A percentile compares a stretch with the other conserved stretches of the same genome.
Evolutionary conservation across 2,888 invertebrate species (phyloP).

Genomic region (Lamellibrachia columna): DNA sequence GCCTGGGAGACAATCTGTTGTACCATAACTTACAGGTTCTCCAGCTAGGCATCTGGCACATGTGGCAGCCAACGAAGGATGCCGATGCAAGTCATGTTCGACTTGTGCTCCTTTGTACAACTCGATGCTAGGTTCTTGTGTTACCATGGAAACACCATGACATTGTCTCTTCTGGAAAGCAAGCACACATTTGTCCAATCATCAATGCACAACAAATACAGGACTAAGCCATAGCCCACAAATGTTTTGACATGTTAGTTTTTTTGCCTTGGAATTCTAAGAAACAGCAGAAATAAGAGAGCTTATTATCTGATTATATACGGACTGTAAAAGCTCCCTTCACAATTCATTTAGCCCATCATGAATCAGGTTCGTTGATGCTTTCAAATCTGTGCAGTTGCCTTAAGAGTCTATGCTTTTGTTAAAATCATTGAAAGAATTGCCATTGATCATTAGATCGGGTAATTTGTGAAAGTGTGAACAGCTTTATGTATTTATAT

Average conservation of each 20-base stretch:
- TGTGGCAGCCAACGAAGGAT: neutral
- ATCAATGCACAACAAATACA: neutral
- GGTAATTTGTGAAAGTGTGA: neutral
- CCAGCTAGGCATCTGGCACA: neutral
- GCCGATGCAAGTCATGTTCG: neutral
- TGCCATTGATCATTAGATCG: too few relatives aligned
- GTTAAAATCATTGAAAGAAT: too few relatives aligned
- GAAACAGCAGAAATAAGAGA: too few relatives aligned
- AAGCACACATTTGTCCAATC: neutral
- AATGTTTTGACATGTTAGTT: neutral
- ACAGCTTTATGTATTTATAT: too few relatives aligned
- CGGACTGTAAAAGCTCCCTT: too few relatives aligned
- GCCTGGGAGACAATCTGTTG: too few relatives aligned
- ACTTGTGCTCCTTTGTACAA: neutral
- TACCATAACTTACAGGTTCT: neutral
- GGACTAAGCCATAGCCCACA: neutral
- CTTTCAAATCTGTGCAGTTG: too few relatives aligned
- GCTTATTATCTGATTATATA: too few relatives aligned
- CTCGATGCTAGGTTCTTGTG: neutral
- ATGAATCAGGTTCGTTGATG: too few relatives aligned
- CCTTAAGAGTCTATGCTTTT: too few relatives aligned
- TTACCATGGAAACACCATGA: neutral
- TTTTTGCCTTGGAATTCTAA: too few relatives aligned
- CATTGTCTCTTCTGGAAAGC: neutral
- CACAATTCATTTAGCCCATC: too few relatives aligned